These are phyloP conservation scores for Cygnus olor DNA, from an alignment of 2,797 vertebrate genomes.

Conservation along the genomic window DNA sequence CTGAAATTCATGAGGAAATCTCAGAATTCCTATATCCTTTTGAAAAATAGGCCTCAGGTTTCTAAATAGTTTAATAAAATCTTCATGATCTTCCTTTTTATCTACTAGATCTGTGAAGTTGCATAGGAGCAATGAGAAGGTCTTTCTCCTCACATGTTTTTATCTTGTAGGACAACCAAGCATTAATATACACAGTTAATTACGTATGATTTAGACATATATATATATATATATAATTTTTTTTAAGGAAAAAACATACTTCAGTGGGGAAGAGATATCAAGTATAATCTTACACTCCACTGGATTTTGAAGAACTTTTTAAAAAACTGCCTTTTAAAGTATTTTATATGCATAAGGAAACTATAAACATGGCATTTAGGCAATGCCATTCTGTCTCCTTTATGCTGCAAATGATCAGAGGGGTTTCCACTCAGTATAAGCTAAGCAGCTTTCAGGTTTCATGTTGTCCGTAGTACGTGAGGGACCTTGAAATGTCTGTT, in stretches of 20 bases:
- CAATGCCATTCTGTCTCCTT: not conserved
- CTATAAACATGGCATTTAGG: not conserved
- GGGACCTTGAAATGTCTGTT: not conserved
- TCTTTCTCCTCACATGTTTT: not conserved
- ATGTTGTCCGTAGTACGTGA: not conserved
- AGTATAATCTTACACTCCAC: not conserved
- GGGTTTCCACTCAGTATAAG: not conserved
- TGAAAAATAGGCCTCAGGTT: not conserved
- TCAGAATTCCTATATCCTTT: not conserved
- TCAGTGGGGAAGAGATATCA: not conserved
- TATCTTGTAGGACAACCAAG: not conserved
- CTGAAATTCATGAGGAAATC: not conserved
- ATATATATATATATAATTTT: not conserved
- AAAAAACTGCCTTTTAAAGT: not conserved
- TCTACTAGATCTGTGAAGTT: not conserved
- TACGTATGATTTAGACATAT: not conserved
- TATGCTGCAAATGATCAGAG: not conserved
- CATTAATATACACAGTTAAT: not conserved
- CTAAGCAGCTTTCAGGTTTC: not conserved
- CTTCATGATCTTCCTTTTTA: not conserved
- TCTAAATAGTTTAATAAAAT: not conserved
- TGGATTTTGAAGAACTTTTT: not conserved
- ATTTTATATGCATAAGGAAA: not conserved
- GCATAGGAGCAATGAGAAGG: not conserved
- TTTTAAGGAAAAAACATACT: not conserved